phyloP scores from a whole-genome alignment of 1,140 invertebrate species.

The Parasteatoda tepidariorum region DNA sequence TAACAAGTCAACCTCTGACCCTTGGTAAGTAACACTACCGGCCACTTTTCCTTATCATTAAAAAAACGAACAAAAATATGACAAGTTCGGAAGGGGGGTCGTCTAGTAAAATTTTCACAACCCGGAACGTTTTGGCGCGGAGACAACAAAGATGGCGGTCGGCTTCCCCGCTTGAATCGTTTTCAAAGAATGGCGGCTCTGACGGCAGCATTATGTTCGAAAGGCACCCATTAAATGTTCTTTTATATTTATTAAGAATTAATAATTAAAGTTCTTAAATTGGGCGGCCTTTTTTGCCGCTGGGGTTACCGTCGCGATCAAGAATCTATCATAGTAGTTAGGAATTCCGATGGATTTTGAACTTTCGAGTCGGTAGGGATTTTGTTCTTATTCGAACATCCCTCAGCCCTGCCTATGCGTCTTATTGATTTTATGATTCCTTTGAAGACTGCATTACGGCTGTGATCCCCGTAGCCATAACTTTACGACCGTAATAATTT shows the following conservation, averaged over 20 bases:
- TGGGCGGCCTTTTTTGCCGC: no score
- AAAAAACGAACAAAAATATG: no score
- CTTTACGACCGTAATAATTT: conserved; percentile 48
- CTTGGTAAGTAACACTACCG: background rate
- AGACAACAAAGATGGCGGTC: conserved; percentile 55
- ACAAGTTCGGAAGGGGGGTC: no score
- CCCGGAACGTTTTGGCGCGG: no score
- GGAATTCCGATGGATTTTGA: conserved; percentile 10
- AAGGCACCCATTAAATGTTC: no score
- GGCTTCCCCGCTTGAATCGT: conserved; percentile 29
- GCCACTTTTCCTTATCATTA: background rate
- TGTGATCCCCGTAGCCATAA: conserved; percentile 48
- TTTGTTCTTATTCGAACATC: background rate
- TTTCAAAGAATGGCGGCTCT: background rate
- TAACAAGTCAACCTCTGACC: background rate
- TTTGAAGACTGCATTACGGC: conserved; percentile 57
- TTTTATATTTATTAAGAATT: no score
- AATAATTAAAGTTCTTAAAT: no score
- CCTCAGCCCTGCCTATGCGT: conserved; percentile 30
- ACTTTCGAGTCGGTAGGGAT: background rate
- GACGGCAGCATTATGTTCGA: background rate
- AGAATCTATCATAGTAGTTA: no score
- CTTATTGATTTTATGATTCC: conserved; percentile 59
- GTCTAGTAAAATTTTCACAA: no score
- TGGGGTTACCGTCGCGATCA: no score